These are phyloP conservation scores for Halcyon chelicuti DNA, from an alignment of 2,797 vertebrate genomes.

Conservation along the genomic window DNA sequence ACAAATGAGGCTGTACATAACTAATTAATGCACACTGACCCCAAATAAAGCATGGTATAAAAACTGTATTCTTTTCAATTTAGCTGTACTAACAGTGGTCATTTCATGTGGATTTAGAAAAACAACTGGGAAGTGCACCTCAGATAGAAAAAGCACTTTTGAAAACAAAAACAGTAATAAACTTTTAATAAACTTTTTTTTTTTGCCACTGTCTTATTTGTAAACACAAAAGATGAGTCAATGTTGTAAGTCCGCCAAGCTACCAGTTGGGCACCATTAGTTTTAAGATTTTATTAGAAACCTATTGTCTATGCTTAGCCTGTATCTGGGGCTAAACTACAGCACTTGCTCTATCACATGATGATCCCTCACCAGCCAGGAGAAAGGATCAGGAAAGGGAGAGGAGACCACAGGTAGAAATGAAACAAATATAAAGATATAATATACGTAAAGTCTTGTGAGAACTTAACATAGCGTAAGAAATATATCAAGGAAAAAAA, in stretches of 20 bases:
- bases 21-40: background rate
- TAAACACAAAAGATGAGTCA: background rate
- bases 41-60: background rate
- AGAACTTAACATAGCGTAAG: background rate
- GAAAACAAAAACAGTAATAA: background rate
- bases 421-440: background rate
- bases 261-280: background rate
- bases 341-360: background rate
- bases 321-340: background rate
- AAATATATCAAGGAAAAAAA: background rate
- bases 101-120: background rate
- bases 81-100: background rate
- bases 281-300: background rate
- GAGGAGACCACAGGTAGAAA: background rate
- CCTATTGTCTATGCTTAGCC: background rate
- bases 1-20: rapidly evolving
- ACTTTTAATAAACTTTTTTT: background rate
- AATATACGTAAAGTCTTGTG: background rate
- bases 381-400: background rate
- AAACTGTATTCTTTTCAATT: background rate
- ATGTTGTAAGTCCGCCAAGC: background rate
- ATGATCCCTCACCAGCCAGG: background rate
- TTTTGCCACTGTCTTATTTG: background rate
- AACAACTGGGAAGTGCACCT: background rate
- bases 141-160: background rate